Evolutionary conservation across 2,888 invertebrate genomes (phyloP), one percentile per base, ranked within the genome.

Genomic region (Sphaerophoria rueppellii): DNA sequence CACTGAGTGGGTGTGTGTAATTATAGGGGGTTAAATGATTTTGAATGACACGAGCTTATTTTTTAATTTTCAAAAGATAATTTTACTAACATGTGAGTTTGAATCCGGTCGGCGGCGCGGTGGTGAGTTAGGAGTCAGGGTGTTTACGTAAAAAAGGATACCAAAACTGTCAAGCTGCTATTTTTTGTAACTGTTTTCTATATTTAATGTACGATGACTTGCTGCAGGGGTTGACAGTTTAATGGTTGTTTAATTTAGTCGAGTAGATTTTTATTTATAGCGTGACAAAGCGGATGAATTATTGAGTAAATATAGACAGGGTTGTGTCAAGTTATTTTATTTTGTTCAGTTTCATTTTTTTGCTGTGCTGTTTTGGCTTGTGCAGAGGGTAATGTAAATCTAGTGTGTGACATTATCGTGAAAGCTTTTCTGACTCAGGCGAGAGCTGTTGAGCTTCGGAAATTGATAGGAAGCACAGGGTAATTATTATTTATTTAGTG

Each of bases 41-140:
- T 82, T 61, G 67, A 74, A 82, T 82, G 73, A 82, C 82, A 82
- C 6, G 82, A 57, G 69, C 63, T 77, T 82, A 82, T 60, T 72
- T 71, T 40, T 24, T 60, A 72, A 72, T 73, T 76, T 82, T 82
- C 72, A 43, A 46, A 43, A 52, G 81, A 16, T 71, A 63, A 76
- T 82, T 71, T 81, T 46, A 55, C 54, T n/a, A 48, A 52, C 50
- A 7, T 54, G 48, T 43, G 12, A 11, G 9, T 11, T 43, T 3
- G 12, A 43, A 43, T 24, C 24, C 24, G 24, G 24, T 24, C 2
- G 24, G 24, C 2, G 24, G 24, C 24, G 24, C 1, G 1, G 24
- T 24, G 24, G 24, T 24, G 24, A 24, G 24, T 24, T 24, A 24
- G 24, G 24, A 24, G 24, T 24, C 2, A 24, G 24, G 24, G 24